Percentiles rank a stretch among this genome's conserved stretches.
phyloP scores from a whole-genome alignment of 23 tunicate genomes.

The Botrylloides violaceus region DNA sequence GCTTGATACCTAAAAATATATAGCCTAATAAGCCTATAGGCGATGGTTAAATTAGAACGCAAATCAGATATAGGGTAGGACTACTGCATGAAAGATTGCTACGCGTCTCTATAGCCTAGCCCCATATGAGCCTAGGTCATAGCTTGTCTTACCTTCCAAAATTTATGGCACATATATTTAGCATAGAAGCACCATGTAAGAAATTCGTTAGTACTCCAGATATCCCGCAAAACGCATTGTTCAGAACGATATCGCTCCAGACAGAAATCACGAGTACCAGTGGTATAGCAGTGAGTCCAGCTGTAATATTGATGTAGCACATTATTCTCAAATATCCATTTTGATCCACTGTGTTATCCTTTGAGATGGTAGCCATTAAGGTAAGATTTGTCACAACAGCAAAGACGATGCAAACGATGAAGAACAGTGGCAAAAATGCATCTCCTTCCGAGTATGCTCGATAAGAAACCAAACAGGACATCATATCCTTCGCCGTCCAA shows the following conservation, averaged over 20 bases:
- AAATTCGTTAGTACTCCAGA: slow-evolving; percentile 8
- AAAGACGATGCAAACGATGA: slow-evolving; percentile 1
- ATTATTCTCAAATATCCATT: slow-evolving; percentile 1
- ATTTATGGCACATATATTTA: slow-evolving; percentile 19
- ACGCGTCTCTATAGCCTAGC: too few relatives aligned
- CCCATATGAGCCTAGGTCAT: neutral
- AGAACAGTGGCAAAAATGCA: slow-evolving; percentile 22
- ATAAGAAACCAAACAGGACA: neutral
- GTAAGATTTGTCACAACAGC: slow-evolving; percentile 1
- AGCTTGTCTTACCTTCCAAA: slow-evolving; percentile 9
- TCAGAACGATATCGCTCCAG: neutral
- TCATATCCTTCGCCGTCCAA: neutral
- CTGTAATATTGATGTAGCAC: slow-evolving; percentile 17
- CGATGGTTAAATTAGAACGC: too few relatives aligned
- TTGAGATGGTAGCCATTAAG: neutral
- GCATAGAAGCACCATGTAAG: slow-evolving; percentile 13
- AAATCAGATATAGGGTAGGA: neutral
- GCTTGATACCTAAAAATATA: neutral
- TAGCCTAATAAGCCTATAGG: neutral
- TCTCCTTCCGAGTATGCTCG: neutral
- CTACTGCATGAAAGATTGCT: too few relatives aligned
- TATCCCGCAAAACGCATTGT: neutral
- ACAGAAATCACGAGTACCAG: neutral
- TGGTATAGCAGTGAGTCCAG: neutral
- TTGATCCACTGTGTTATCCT: neutral